Percentiles rank a stretch among this genome's conserved stretches.
Conservation (phyloP, 2,888 invertebrate species). For the Mesorhabditis belari region DNA sequence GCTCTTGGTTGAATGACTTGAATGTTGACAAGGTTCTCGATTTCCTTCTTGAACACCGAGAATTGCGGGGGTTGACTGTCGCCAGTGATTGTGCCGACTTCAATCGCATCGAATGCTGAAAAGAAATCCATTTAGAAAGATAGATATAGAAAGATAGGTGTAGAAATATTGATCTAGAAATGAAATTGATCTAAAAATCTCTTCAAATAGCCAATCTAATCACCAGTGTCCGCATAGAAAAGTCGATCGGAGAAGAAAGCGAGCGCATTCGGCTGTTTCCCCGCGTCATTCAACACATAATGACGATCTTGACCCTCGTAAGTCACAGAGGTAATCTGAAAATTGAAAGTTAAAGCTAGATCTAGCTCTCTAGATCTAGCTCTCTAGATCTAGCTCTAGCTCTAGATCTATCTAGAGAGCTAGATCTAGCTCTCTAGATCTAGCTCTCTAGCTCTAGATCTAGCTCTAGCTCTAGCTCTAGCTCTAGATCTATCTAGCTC, state of each 20-base stretch:
- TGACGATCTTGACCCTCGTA: conserved; percentile 51
- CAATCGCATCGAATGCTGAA: conserved; percentile 68
- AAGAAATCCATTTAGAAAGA: conserved; percentile 68
- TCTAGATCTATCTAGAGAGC: too few relatives aligned
- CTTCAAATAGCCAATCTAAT: too few relatives aligned
- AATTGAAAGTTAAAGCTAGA: not conserved
- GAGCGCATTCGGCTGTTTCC: conserved; percentile 47
- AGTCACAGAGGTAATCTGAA: conserved; percentile 48
- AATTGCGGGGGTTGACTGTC: conserved; percentile 44
- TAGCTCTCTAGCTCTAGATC: too few relatives aligned
- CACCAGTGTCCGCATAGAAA: conserved; percentile 69
- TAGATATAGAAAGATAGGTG: conserved; percentile 8
- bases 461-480: too few relatives aligned
- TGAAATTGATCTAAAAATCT: too few relatives aligned
- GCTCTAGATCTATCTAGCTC: too few relatives aligned
- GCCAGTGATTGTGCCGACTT: conserved; percentile 40
- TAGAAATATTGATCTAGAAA: conserved; percentile 63
- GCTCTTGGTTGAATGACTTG: conserved; percentile 79
- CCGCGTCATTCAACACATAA: conserved; percentile 48
- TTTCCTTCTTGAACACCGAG: conserved; percentile 73
- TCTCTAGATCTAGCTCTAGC: too few relatives aligned
- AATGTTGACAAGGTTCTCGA: conserved; percentile 67
- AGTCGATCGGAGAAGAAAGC: conserved; percentile 46
- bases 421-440: too few relatives aligned
- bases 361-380: not conserved